Percentiles rank a stretch among this genome's conserved stretches.
Evolutionary conservation across 2,113 vertebrate species (phyloP).

Genomic region (Delphinus delphis): DNA sequence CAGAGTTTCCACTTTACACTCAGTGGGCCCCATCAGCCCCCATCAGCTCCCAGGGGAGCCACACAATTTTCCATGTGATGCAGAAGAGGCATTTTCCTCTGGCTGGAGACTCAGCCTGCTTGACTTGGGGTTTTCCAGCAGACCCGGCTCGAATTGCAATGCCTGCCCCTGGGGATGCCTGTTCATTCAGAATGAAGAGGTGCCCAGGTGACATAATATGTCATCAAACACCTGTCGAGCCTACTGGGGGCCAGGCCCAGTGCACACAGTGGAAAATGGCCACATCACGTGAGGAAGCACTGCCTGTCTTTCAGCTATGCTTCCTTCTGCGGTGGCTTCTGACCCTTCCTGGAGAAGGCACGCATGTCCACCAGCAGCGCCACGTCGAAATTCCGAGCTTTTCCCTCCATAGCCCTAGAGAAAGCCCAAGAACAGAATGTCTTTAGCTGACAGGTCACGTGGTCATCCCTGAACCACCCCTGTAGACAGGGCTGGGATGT

Average conservation of each 20-base stretch:
- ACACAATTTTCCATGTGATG: neutral
- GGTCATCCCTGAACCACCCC: neutral
- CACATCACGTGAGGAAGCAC: rapidly evolving
- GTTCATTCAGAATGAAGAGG: neutral
- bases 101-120: neutral
- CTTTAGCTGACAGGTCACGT: neutral
- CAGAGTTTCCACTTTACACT: constrained; percentile 56
- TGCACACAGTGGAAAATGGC: neutral
- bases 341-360: neutral
- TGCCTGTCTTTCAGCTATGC: neutral
- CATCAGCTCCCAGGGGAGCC: neutral
- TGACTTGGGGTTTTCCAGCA: neutral
- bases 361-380: neutral
- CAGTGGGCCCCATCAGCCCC: neutral
- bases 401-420: neutral
- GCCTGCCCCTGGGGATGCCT: neutral
- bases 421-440: neutral
- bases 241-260: neutral
- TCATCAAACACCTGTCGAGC: neutral
- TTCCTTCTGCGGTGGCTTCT: neutral
- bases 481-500: neutral
- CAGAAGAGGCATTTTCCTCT: neutral
- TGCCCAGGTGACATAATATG: rapidly evolving
- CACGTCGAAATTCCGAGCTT: neutral
- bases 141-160: neutral